These are phyloP conservation scores for Aspidiotus destructor DNA, from an alignment of 2,888 invertebrate species.

Conservation along the genomic window DNA sequence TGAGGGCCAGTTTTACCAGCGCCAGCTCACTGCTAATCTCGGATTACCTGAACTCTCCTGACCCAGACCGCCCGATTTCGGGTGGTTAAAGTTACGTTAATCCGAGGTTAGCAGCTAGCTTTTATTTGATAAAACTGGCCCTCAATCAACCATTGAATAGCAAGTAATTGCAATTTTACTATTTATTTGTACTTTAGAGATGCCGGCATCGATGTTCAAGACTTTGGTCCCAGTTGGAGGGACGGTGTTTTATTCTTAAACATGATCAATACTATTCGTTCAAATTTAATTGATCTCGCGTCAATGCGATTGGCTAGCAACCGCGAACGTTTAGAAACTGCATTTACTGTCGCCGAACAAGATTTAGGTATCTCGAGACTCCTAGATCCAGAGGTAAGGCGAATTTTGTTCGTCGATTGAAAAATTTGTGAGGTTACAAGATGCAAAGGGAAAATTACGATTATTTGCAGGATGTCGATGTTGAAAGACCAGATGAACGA, in stretches of 20 bases:
- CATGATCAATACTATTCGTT: constrained; percentile 87
- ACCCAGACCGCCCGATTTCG: too few species aligned
- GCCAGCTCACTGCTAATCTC: too few species aligned
- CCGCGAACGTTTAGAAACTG: constrained; percentile 74
- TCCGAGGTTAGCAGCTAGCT: too few species aligned
- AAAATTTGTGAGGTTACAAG: neutral
- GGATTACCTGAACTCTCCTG: too few species aligned
- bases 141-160: too few species aligned
- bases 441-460: neutral
- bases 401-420: neutral
- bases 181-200: constrained; percentile 51
- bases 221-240: constrained; percentile 92
- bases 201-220: constrained; percentile 75
- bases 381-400: constrained; percentile 66
- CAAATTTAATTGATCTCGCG: constrained; percentile 80
- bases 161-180: too few species aligned
- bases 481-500: constrained; percentile 80
- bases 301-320: constrained; percentile 69
- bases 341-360: constrained; percentile 84
- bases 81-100: too few species aligned
- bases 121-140: too few species aligned
- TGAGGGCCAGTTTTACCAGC: too few species aligned
- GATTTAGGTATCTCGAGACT: constrained; percentile 84
- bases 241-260: constrained; percentile 93
- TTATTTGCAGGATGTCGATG: constrained; percentile 39